Evolutionary conservation across 1,140 invertebrate species (phyloP).

Genomic region (Wasmannia auropunctata): DNA sequence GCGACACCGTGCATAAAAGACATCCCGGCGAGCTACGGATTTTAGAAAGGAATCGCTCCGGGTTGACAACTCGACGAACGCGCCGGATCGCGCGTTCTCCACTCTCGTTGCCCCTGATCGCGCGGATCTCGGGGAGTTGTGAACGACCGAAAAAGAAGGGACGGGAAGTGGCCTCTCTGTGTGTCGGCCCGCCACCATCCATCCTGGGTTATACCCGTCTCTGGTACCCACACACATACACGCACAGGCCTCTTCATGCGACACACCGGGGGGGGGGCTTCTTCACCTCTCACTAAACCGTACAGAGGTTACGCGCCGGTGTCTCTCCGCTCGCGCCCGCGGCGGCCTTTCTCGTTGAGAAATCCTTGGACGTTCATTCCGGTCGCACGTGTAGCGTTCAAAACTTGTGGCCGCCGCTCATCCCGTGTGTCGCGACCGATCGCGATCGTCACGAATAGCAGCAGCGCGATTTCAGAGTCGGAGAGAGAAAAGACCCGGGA

Average conservation of each 20-base stretch:
- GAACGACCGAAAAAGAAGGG: background rate
- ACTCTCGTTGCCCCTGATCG: background rate
- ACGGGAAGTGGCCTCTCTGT: background rate
- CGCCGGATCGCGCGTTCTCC: background rate
- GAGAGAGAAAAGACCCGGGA: background rate
- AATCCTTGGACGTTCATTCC: conserved; percentile 47
- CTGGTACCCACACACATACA: background rate
- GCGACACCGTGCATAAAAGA: background rate
- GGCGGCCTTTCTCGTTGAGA: conserved; percentile 25
- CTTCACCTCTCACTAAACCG: conserved; percentile 22
- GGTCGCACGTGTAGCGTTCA: background rate
- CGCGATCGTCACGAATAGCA: conserved; percentile 8
- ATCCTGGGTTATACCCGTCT: background rate
- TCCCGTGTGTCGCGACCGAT: background rate
- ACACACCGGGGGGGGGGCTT: conserved; percentile 13
- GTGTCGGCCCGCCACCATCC: too few relatives aligned
- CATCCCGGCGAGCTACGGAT: background rate
- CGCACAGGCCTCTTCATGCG: too few relatives aligned
- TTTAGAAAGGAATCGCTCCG: conserved; percentile 22
- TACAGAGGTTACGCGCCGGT: conserved; percentile 26
- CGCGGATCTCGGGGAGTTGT: too few relatives aligned
- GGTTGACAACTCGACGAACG: background rate
- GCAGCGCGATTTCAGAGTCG: background rate
- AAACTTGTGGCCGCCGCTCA: background rate
- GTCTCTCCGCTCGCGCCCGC: background rate